phyloP scores from a whole-genome alignment of 2,113 vertebrate species.

The Pterophyllum scalare region DNA sequence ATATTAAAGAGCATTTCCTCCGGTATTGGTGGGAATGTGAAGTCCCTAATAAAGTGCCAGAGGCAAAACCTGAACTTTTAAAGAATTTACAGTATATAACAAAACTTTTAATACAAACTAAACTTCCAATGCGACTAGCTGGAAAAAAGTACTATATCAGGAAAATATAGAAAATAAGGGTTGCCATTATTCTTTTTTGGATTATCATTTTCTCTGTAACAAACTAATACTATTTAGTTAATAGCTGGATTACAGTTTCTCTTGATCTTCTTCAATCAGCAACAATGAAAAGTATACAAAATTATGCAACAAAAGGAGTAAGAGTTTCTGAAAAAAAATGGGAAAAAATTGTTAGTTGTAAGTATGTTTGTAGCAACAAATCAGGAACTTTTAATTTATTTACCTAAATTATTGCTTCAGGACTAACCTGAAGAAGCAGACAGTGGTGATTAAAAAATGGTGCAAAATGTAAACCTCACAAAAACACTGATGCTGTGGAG shows the following conservation, averaged over 20 bases:
- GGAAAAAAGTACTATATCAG: background rate
- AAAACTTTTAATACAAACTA: conserved; percentile 6
- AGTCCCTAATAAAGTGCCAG: conserved; percentile 11
- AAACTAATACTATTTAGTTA: no score
- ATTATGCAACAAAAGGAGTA: background rate
- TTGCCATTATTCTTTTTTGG: background rate
- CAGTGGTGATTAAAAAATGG: background rate
- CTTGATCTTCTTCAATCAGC: background rate
- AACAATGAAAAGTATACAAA: background rate
- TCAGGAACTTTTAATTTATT: no score
- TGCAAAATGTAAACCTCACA: background rate
- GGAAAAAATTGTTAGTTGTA: no score
- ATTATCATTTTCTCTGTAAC: no score
- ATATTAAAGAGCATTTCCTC: conserved; percentile 32
- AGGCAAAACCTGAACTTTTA: conserved; percentile 11
- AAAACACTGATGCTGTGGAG: background rate
- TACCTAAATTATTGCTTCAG: background rate
- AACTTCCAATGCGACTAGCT: background rate
- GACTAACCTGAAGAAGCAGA: background rate
- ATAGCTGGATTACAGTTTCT: no score
- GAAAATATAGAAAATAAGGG: background rate
- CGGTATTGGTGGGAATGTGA: conserved; percentile 1
- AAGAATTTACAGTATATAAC: background rate
- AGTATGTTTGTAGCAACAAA: no score
- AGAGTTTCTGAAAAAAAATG: background rate